A percentile compares a stretch with the other conserved stretches of the same genome.
phyloP scores from a whole-genome alignment of 2,888 invertebrate species.

The Andrena fulva region DNA sequence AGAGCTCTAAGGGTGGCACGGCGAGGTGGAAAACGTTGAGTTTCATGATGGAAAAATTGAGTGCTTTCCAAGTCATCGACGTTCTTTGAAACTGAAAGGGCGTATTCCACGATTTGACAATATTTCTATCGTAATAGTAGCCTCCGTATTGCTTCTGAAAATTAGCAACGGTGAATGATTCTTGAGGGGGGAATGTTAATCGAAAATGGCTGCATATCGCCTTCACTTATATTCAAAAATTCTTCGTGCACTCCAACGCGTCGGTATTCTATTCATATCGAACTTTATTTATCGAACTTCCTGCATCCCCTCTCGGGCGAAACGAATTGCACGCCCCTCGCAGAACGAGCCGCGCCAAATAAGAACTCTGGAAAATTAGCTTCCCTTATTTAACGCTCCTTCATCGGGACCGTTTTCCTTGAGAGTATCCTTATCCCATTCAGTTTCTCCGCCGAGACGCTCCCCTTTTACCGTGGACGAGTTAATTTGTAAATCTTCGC shows the following conservation, averaged over 20 bases:
- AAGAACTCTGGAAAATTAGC: constrained; percentile 2
- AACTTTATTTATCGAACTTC: too few relatives aligned
- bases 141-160: too few relatives aligned
- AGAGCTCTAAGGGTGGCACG: constrained; percentile 24
- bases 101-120: neutral
- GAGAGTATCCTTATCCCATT: constrained; percentile 8
- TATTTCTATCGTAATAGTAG: neutral
- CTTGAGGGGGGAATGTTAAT: too few relatives aligned
- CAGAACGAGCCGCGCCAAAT: neutral
- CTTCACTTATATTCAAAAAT: too few relatives aligned
- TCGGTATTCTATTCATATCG: too few relatives aligned
- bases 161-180: too few relatives aligned
- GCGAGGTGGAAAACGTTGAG: constrained; percentile 10
- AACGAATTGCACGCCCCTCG: neutral
- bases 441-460: neutral
- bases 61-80: neutral
- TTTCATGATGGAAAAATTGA: constrained; percentile 11
- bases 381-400: neutral
- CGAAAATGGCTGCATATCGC: too few relatives aligned
- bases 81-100: neutral
- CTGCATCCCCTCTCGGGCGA: neutral
- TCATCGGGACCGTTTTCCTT: neutral
- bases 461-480: neutral
- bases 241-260: too few relatives aligned
- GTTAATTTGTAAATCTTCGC: constrained; percentile 55